Evolutionary conservation across 2,113 vertebrate species (phyloP), one percentile per base, ranked within the genome.

Genomic region (Marmota flaviventris): DNA sequence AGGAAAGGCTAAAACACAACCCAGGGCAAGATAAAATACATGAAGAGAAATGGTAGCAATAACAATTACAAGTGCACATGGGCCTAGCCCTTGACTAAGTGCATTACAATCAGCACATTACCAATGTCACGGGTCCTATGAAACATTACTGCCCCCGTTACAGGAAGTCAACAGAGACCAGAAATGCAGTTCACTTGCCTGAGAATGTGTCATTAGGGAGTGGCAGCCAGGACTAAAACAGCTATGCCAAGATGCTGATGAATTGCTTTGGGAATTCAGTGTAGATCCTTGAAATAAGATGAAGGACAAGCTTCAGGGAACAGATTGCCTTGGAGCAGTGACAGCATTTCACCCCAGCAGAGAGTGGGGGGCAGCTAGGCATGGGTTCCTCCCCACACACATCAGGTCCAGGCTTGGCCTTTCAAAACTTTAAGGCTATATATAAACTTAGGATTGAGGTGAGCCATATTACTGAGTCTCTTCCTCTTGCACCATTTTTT

Each of bases 311-410:
- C 67, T 27, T 76, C 85, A 42, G 78, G 2, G 67, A 70, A 29
- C 18, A 61, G 24, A n/a, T 1, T 29, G 39, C 83, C 24, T 45
- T 24, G 58, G 34, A 34, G 0, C 34, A 32, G 17, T 12, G 5
- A 5, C 12, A 22, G n/a, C 8, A 18, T 32, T 56, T 82, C 37
- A 9, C 10, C 0, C 2, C 6, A 14, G n/a, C 67, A 13, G 25
- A 70, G 11, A 5, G 4, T 13, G 16, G 10, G 13, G 7, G 29
- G 11, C 5, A 86, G 18, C 51, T 9, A 56, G 32, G 69, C 37
- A 32, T 5, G 34, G 0, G 4, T 29, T 9, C 56, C 20, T 16
- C 34, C 27, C 24, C 27, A 34, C 53, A 27, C 39, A 5, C 76
- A 9, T 20, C 24, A 84, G 20, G 24, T 29, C 58, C 20, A 16